Percentiles rank a stretch among this genome's conserved stretches.
Conservation (phyloP, 2,113 vertebrate species). For the Stictonetta naevosa region DNA sequence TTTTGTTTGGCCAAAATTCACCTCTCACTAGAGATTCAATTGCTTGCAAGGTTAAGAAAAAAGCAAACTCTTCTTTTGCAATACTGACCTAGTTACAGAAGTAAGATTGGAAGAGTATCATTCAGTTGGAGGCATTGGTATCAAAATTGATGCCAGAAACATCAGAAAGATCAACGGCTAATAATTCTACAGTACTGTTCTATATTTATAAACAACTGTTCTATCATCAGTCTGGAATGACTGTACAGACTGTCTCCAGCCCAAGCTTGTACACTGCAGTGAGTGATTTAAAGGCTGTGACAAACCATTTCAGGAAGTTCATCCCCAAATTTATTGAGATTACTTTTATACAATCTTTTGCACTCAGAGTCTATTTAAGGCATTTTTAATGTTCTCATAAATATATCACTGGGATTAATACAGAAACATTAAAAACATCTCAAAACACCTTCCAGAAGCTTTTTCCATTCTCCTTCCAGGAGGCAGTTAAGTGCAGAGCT, state of each 20-base stretch:
- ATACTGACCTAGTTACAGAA: not conserved
- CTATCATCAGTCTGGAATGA: not conserved
- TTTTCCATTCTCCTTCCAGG: not conserved
- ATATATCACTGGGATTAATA: not conserved
- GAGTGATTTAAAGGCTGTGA: not conserved
- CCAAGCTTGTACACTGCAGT: not conserved
- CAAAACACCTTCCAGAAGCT: not conserved
- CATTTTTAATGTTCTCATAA: not conserved
- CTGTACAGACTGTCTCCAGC: accelerated
- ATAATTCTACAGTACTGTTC: not conserved
- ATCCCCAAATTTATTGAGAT: not conserved
- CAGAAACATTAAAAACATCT: not conserved
- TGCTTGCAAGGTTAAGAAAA: not conserved
- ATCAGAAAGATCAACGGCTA: not conserved
- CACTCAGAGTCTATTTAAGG: not conserved
- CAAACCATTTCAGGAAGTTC: not conserved
- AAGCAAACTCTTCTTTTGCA: not conserved
- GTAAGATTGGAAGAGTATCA: not conserved
- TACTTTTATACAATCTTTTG: not conserved
- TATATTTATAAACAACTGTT: not conserved
- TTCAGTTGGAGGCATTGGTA: not conserved
- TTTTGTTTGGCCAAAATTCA: not conserved
- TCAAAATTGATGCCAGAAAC: not conserved
- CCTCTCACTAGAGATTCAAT: not conserved
- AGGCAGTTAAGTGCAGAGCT: not conserved